Evolutionary conservation across 2,888 invertebrate species (phyloP).

Genomic region (Lypha dubia): DNA sequence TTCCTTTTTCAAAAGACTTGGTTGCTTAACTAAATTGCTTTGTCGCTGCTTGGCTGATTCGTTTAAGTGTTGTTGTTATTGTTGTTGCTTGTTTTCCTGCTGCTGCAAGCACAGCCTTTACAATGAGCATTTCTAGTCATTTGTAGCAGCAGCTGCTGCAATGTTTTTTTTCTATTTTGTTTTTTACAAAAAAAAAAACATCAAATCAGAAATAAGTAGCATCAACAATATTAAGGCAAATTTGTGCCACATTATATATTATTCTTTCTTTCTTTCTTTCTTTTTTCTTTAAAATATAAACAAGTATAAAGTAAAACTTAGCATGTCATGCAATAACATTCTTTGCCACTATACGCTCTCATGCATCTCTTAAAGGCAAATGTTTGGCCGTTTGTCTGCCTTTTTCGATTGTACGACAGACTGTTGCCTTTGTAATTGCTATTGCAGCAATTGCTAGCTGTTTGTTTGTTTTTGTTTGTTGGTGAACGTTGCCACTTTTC

Average conservation of each 20-base stretch:
- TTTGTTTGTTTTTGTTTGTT: conserved; percentile 51
- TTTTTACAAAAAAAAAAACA: no score
- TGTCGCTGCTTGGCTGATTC: conserved; percentile 69
- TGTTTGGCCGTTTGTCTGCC: conserved; percentile 30
- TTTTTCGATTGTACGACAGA: background rate
- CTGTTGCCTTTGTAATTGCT: conserved; percentile 46
- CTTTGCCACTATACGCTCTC: conserved; percentile 52
- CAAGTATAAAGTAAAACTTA: conserved; percentile 55
- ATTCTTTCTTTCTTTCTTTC: background rate
- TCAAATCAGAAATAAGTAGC: conserved; percentile 18
- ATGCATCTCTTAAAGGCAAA: conserved; percentile 59
- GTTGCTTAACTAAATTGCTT: conserved; percentile 67
- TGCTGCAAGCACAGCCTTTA: background rate
- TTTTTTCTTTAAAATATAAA: background rate
- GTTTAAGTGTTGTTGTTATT: conserved; percentile 57
- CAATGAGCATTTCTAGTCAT: conserved; percentile 2
- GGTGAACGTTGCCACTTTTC: conserved; percentile 62
- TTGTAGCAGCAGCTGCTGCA: conserved; percentile 49
- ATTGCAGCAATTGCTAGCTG: conserved; percentile 31
- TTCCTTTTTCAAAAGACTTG: conserved; percentile 40
- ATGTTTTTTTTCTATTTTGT: no score
- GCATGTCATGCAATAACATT: conserved; percentile 61
- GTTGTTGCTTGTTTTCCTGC: conserved; percentile 48
- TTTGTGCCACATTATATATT: conserved; percentile 58
- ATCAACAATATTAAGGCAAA: conserved; percentile 55